Evolutionary conservation across 2,888 invertebrate species (phyloP).

Genomic region (Germaria angustata): DNA sequence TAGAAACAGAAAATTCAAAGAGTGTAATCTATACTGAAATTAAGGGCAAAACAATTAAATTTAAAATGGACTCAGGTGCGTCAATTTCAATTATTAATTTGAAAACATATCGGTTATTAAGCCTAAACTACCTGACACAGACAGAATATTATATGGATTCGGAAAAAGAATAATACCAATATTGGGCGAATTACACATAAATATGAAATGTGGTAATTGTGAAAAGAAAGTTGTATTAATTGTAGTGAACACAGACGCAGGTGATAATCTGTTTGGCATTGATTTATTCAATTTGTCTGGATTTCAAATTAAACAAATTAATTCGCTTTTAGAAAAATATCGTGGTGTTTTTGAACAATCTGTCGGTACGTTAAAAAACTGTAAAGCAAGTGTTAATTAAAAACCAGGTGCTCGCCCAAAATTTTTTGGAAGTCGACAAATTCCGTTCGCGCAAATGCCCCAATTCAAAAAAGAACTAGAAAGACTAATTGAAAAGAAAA

Average conservation of each 20-base stretch:
- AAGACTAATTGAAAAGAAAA: slow-evolving; percentile 1
- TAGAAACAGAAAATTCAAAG: too few species aligned
- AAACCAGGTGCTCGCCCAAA: slow-evolving; percentile 51
- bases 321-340: neutral
- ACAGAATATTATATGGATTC: too few species aligned
- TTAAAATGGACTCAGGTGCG: too few species aligned
- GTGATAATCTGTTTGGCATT: too few species aligned
- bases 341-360: slow-evolving; percentile 16
- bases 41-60: too few species aligned
- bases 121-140: too few species aligned
- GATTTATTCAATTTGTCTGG: neutral
- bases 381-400: slow-evolving; percentile 11
- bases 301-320: too few species aligned
- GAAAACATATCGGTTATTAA: too few species aligned
- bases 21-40: too few species aligned
- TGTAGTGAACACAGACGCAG: neutral
- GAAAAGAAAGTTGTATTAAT: neutral
- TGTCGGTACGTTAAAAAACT: slow-evolving; percentile 40
- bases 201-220: slow-evolving; percentile 1
- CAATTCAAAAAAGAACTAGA: slow-evolving; percentile 23
- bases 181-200: neutral
- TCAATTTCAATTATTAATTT: too few species aligned
- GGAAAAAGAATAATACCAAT: too few species aligned
- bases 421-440: slow-evolving; percentile 56
- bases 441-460: slow-evolving; percentile 50